Base-by-base conservation (phyloP, 2,888 invertebrate genomes). In the Ditula angustiorana region DNA sequence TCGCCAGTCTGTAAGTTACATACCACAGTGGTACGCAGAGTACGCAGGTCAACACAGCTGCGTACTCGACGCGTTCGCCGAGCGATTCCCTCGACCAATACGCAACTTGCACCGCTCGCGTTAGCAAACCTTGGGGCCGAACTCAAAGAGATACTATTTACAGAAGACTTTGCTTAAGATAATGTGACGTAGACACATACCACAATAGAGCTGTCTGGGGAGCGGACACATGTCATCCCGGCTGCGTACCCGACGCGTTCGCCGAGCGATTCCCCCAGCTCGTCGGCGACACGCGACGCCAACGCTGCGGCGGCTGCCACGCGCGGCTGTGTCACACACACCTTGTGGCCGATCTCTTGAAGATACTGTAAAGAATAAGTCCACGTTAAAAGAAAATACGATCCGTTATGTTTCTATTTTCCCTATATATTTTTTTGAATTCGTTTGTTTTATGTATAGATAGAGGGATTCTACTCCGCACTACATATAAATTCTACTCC, bases 251-350 rank as follows among this genome's bases (percentile, higher is more conserved):
- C 99, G 1, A 98, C 96, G 37, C 92, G 91, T 2, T 93, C 91
- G 1, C 98, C 98, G 4, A 98, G 93, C 10, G 95, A 82, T 35
- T 95, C 94, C 0, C 97, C 97, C 47, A 95, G 94, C 90, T 99
- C 99, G 71, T 97, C 96, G 0, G 99, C 96, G 1, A 99, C 98
- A 57, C 99, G 94, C 67, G 94, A 94, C 0, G 99, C 98, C 16
- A 99, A 93, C 24, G 98, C 95, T 52, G 98, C 95, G 0, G 98
- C 98, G 0, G 98, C 98, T 0, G 98, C 96, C 61, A 99, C 94
- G 8, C 99, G 93, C 0, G 99, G 99, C 83, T 99, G 98, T 1
- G 99, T 98, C 67, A 99, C 95, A 49, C 96, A 98, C 56, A 99
- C 96, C 66, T 95, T 93, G 56, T 96, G 97, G 59, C 96, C 95